Percentiles rank a stretch among this genome's conserved stretches.
phyloP scores from a whole-genome alignment of 1,140 invertebrate species.

The Anthonomus grandis region DNA sequence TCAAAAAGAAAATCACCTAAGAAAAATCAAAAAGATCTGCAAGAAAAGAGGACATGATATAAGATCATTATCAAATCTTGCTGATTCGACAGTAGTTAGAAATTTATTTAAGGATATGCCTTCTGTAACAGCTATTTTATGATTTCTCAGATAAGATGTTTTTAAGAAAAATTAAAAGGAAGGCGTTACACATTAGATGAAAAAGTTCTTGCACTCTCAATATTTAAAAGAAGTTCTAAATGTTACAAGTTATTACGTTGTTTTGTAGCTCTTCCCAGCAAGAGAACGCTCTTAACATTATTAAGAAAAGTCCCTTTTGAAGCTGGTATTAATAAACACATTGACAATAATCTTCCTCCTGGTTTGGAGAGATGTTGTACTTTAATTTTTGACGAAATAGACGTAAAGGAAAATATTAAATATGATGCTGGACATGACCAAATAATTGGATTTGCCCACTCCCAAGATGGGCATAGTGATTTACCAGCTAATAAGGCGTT shows the following conservation, averaged over 20 bases:
- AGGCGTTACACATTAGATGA: conserved; percentile 8
- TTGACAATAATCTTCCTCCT: neutral
- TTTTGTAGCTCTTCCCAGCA: neutral
- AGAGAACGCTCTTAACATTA: neutral
- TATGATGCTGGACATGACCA: neutral
- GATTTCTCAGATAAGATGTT: conserved; percentile 6
- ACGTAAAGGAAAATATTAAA: too few species aligned
- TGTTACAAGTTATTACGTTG: neutral
- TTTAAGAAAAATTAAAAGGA: neutral
- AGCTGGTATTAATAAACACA: neutral
- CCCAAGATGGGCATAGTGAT: too few species aligned
- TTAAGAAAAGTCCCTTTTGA: conserved; percentile 2
- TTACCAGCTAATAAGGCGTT: conserved; percentile 17
- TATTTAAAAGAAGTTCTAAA: conserved; percentile 6
- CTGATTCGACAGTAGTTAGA: conserved; percentile 2
- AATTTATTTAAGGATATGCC: conserved; percentile 3
- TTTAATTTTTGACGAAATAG: conserved; percentile 5
- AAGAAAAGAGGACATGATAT: too few species aligned
- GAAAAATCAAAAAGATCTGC: too few species aligned
- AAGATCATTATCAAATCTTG: neutral
- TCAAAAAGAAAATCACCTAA: too few species aligned
- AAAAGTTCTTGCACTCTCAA: neutral
- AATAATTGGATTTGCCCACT: too few species aligned
- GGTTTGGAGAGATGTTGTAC: neutral
- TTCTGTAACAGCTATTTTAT: conserved; percentile 10